Percentiles rank a stretch among this genome's conserved stretches.
phyloP scores from a whole-genome alignment of 2,888 invertebrate genomes.

The Malachius bipustulatus region DNA sequence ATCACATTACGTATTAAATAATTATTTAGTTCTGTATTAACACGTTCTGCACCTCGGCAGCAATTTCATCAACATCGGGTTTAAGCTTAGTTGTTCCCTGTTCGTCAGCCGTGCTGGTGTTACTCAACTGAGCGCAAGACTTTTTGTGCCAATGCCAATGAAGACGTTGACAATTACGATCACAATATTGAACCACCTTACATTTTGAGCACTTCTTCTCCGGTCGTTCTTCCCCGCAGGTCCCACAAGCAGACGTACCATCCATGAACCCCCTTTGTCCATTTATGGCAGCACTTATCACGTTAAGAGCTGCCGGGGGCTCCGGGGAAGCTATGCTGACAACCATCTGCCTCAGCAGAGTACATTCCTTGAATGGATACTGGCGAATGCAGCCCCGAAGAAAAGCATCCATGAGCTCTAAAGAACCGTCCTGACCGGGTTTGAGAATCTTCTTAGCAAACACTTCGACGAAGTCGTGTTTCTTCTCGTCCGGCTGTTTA shows the following conservation, averaged over 20 bases:
- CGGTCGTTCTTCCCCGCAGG: slow-evolving; percentile 82
- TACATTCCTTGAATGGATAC: slow-evolving; percentile 83
- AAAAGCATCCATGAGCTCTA: slow-evolving; percentile 57
- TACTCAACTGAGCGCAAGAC: slow-evolving; percentile 55
- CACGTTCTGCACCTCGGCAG: slow-evolving; percentile 28
- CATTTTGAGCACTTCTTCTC: slow-evolving; percentile 92
- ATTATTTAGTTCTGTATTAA: too few relatives aligned
- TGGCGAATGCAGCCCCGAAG: slow-evolving; percentile 77
- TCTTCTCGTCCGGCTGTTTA: slow-evolving; percentile 38
- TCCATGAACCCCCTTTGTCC: slow-evolving; percentile 74
- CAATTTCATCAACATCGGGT: slow-evolving; percentile 26
- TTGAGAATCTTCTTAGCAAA: slow-evolving; percentile 66
- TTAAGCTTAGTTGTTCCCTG: slow-evolving; percentile 14
- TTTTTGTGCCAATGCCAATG: slow-evolving; percentile 91
- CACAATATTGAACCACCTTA: slow-evolving; percentile 87
- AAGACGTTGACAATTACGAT: slow-evolving; percentile 84
- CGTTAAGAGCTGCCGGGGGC: slow-evolving; percentile 54
- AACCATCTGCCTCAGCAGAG: slow-evolving; percentile 77
- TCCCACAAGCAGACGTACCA: slow-evolving; percentile 58
- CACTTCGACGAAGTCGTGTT: slow-evolving; percentile 58
- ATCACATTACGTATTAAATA: too few relatives aligned
- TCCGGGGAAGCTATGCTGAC: slow-evolving; percentile 65
- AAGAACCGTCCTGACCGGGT: slow-evolving; percentile 53
- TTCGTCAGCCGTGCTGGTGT: slow-evolving; percentile 21
- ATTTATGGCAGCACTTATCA: slow-evolving; percentile 72